phyloP scores from a whole-genome alignment of 2,113 vertebrate genomes.

The Thalassarche chlororhynchos region DNA sequence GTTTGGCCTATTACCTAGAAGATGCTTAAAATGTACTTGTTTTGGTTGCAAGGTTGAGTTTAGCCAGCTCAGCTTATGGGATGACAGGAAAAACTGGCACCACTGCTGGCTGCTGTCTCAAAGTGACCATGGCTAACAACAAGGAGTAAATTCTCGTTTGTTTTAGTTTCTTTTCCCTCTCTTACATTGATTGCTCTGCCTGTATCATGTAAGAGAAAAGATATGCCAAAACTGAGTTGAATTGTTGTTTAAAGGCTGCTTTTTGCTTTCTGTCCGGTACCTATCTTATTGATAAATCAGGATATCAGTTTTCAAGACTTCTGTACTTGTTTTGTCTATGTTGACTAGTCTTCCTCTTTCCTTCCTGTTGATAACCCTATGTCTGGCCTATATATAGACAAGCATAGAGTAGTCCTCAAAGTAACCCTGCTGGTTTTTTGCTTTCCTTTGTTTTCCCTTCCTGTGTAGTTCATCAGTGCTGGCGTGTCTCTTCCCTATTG shows the following conservation, averaged over 20 bases:
- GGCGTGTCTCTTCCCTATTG: background rate
- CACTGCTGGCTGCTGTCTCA: background rate
- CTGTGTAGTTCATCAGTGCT: background rate
- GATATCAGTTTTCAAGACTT: background rate
- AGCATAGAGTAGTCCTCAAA: background rate
- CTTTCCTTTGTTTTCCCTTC: background rate
- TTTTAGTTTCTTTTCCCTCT: background rate
- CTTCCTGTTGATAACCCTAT: background rate
- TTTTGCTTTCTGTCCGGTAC: background rate
- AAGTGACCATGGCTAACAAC: background rate
- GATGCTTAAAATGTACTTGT: background rate
- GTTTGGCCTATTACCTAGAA: accelerated
- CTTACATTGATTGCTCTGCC: background rate
- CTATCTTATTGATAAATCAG: background rate
- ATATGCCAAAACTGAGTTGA: background rate
- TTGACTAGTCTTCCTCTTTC: background rate
- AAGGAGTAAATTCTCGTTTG: background rate
- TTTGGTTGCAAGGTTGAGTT: background rate
- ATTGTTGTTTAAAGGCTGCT: background rate
- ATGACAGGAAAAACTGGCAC: background rate
- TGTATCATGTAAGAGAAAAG: background rate
- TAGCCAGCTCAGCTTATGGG: background rate
- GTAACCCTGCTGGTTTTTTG: background rate
- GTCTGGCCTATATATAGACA: accelerated
- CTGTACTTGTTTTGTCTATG: background rate